A percentile compares a stretch with the other conserved stretches of the same genome.
Evolutionary conservation across 2,797 vertebrate species (phyloP).

Genomic region (Labroides dimidiatus): DNA sequence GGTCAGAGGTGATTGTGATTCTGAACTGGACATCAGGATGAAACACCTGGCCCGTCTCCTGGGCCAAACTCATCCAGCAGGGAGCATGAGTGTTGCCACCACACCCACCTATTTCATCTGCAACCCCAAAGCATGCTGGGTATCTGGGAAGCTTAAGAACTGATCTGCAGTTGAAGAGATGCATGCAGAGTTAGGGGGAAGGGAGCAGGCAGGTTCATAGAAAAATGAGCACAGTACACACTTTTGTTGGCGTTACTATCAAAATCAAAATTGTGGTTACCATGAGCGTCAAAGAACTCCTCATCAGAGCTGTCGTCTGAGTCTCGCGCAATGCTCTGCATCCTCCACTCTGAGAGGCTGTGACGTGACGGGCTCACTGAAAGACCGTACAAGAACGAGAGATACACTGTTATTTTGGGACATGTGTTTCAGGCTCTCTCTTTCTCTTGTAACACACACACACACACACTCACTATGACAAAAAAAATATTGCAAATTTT

Average conservation of each 20-base stretch:
- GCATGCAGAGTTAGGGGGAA: conserved; percentile 64
- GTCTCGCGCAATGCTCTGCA: conserved; percentile 97
- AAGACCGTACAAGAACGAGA: conserved; percentile 41
- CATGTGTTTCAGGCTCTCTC: conserved; percentile 60
- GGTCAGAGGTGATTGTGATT: conserved; percentile 33
- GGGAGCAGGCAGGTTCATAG: conserved; percentile 21
- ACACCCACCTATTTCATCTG: conserved; percentile 77
- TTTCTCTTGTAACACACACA: conserved; percentile 25
- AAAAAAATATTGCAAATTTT: conserved; percentile 62
- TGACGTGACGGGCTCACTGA: conserved; percentile 93
- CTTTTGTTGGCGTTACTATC: neutral
- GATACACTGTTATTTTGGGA: conserved; percentile 62
- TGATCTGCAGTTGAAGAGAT: conserved; percentile 82
- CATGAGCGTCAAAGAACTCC: conserved; percentile 97
- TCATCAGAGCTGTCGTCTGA: conserved; percentile 96
- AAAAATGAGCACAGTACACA: conserved; percentile 18
- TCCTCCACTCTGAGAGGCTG: conserved; percentile 96
- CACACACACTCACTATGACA: conserved; percentile 31
- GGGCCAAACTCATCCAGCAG: conserved; percentile 52
- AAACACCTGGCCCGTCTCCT: conserved; percentile 44
- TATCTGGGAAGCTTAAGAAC: conserved; percentile 82
- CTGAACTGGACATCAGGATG: conserved; percentile 49
- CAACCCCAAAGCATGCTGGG: conserved; percentile 83
- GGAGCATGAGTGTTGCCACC: conserved; percentile 34
- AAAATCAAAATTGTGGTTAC: conserved; percentile 73